A percentile compares a stretch with the other conserved stretches of the same genome.
Evolutionary conservation across 2,888 invertebrate genomes (phyloP).

Genomic region (Eristalis intricaria): DNA sequence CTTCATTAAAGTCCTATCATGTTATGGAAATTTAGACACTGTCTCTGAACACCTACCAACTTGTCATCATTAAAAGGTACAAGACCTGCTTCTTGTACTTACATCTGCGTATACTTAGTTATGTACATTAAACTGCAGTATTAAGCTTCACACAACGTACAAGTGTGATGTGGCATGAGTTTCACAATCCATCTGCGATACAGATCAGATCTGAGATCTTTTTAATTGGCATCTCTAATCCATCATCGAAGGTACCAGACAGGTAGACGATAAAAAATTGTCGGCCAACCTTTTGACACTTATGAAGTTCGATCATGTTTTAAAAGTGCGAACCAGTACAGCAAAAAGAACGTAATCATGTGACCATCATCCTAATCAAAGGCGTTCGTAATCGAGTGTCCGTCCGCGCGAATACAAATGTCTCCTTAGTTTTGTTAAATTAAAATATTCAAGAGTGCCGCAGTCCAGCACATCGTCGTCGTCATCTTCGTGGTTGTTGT

Average conservation of each 20-base stretch:
- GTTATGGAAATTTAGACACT: neutral
- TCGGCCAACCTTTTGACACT: constrained; percentile 65
- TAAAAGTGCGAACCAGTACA: constrained; percentile 64
- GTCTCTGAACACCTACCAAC: neutral
- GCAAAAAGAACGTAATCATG: constrained; percentile 70
- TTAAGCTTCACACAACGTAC: neutral
- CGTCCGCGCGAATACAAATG: constrained; percentile 62
- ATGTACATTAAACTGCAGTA: neutral
- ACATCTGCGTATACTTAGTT: neutral
- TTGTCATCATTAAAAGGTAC: neutral
- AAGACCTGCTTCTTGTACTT: neutral
- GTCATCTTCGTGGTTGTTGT: constrained; percentile 38
- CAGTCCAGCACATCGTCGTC: neutral
- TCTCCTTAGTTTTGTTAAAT: constrained; percentile 70
- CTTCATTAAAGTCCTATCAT: neutral
- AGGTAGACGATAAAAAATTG: constrained; percentile 2
- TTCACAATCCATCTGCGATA: neutral
- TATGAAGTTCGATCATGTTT: constrained; percentile 68
- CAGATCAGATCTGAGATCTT: neutral
- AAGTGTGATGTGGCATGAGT: neutral
- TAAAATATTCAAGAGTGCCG: constrained; percentile 66
- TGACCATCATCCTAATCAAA: constrained; percentile 68
- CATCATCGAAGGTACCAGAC: constrained; percentile 1
- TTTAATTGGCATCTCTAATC: constrained; percentile 67
- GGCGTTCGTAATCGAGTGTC: constrained; percentile 68